Conservation (phyloP, 2,113 vertebrate genomes). For the Phylloscopus trochiloides region DNA sequence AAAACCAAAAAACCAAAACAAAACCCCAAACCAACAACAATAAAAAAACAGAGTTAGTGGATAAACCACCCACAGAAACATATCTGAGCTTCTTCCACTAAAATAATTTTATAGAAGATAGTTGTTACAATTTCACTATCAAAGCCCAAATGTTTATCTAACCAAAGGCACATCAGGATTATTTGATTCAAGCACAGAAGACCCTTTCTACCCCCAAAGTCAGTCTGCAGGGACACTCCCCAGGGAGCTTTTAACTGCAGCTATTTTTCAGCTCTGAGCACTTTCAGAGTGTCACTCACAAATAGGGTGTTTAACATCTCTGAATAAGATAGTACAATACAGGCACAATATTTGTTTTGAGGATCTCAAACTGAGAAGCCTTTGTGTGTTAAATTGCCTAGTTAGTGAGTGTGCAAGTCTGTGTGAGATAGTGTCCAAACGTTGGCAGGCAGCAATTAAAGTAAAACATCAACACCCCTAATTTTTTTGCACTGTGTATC, state of each 20-base stretch:
- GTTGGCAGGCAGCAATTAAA: background rate
- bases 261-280: background rate
- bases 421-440: background rate
- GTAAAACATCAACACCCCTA: background rate
- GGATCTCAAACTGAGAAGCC: background rate
- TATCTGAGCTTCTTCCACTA: background rate
- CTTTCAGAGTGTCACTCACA: background rate
- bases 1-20: too few species aligned
- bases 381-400: background rate
- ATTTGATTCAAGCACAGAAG: background rate
- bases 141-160: background rate
- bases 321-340: background rate
- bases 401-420: background rate
- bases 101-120: background rate
- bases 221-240: background rate
- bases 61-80: background rate
- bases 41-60: too few species aligned
- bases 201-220: background rate
- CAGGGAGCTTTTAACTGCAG: background rate
- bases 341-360: background rate
- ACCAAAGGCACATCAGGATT: background rate
- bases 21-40: too few species aligned
- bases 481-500: background rate
- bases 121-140: background rate
- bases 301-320: rapidly evolving